Conservation (phyloP, 2,113 vertebrate species). For the Ornithorhynchus anatinus region DNA sequence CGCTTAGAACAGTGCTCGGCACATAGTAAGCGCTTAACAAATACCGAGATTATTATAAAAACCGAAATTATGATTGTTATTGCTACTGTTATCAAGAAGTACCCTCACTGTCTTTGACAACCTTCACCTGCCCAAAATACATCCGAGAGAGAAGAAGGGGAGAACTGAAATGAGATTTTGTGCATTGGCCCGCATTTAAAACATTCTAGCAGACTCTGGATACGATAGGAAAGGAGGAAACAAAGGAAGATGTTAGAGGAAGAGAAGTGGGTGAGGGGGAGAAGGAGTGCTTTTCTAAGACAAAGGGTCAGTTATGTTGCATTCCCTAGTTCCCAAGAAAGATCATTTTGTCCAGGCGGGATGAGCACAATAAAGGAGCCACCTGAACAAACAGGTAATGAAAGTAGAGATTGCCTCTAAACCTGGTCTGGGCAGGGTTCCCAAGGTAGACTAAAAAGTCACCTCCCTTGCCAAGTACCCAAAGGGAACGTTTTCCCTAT, state of each 20-base stretch:
- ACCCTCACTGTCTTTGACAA: no score
- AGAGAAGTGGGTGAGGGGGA: background rate
- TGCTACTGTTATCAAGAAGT: no score
- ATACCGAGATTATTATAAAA: no score
- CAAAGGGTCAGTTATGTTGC: conserved; percentile 20
- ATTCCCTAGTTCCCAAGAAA: background rate
- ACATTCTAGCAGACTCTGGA: background rate
- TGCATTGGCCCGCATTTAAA: background rate
- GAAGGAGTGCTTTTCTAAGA: background rate
- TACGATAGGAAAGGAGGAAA: background rate
- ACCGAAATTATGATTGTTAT: no score
- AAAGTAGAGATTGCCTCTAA: background rate
- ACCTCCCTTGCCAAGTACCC: background rate
- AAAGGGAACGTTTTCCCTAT: background rate
- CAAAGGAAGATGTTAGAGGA: background rate
- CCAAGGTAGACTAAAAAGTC: background rate
- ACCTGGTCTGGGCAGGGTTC: background rate
- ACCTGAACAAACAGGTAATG: conserved; percentile 40
- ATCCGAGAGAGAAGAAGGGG: no score
- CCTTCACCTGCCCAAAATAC: no score
- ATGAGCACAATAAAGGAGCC: background rate
- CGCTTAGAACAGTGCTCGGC: no score
- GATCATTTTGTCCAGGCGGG: conserved; percentile 3
- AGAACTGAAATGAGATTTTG: no score
- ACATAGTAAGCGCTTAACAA: no score